Evolutionary conservation across 1,140 invertebrate genomes (phyloP), one percentile per base, ranked within the genome.

Genomic region (Drosophila ogumai): DNA sequence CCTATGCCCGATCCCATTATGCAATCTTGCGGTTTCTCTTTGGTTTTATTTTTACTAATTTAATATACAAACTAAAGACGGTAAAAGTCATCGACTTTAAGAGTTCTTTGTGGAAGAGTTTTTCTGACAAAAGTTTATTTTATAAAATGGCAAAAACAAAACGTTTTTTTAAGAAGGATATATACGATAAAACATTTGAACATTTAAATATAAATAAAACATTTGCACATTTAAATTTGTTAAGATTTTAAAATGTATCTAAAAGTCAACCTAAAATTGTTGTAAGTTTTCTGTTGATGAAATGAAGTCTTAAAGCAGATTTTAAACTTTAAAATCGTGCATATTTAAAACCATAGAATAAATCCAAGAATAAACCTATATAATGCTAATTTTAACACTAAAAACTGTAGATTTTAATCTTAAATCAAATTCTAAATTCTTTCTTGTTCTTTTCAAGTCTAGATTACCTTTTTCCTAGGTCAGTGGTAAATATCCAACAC

Each of bases 1-100:
- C 69, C 69, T 72, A 34, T 3, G n/a, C 44, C 9, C 40, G 13
- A 50, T 36, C 3, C 22, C 25, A 36, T 73, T 73, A 72, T 49
- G 66, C 52, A 73, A 73, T 72, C 44, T 10, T 10, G 10, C 8
- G 19, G 15, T 40, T 72, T 28, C 66, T 49, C 12, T 2, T 50
- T 34, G 38, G 15, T 3, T 22, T 15, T 3, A 22, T 2, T 2
- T 15, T 8, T 7, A 19, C 12, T 3, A 22, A 12, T 2, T n/a
- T 8, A 32, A 6, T 47, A 25, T 8, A 17, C 6, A 12, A 12
- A 19, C 25, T 17, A 40, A 3, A 22, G 13, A n/a, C 19, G 31
- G 13, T 43, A 15, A 19, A 55, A 10, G 25, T 15, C 12, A 15
- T 56, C 10, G 25, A 10, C 12, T 13, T 57, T 0, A 4, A 22